Conservation (phyloP, 2,797 vertebrate genomes). For the Enteromius treurensis region DNA sequence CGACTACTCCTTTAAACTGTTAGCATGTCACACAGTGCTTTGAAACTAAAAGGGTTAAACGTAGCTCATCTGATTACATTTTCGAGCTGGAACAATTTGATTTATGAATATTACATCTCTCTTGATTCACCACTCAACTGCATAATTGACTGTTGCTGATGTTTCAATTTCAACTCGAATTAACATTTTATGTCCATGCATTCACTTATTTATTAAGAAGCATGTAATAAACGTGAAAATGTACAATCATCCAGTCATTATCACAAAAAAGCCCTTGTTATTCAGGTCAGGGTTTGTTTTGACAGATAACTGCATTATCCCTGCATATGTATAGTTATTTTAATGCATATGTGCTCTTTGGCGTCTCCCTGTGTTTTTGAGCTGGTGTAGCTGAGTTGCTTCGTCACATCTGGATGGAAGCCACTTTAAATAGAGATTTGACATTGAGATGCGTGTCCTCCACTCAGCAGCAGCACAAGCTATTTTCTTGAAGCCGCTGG, state of each 20-base stretch:
- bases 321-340: not conserved
- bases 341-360: not conserved
- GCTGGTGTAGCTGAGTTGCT: not conserved
- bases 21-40: not conserved
- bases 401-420: conserved; percentile 12
- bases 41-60: not conserved
- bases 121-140: not conserved
- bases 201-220: not conserved
- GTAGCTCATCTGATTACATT: not conserved
- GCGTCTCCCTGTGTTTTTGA: not conserved
- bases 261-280: not conserved
- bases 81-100: not conserved
- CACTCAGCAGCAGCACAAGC: not conserved
- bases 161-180: conserved; percentile 13
- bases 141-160: conserved; percentile 1
- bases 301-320: not conserved
- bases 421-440: conserved; percentile 21
- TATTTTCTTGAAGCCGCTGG: not conserved
- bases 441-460: not conserved
- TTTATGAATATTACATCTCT: not conserved
- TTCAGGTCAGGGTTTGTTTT: not conserved
- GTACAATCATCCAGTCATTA: not conserved
- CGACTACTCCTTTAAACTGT: not conserved
- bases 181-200: not conserved
- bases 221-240: not conserved